phyloP scores from a whole-genome alignment of 2,888 invertebrate genomes.

The Nowickia ferox region DNA sequence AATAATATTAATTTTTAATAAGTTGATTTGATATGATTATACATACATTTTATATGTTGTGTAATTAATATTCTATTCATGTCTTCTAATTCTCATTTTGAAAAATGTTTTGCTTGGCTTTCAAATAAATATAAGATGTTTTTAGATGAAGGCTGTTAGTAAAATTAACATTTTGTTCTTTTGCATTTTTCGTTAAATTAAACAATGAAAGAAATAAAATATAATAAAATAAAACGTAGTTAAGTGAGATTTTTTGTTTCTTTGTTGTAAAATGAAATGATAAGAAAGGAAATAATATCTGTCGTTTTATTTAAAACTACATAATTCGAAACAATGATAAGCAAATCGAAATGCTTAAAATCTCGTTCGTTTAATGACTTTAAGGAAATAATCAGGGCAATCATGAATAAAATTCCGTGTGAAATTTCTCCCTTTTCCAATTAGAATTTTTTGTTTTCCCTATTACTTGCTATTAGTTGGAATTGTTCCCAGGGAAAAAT shows the following conservation, averaged over 20 bases:
- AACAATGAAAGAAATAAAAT: slow-evolving; percentile 15
- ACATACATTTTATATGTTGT: slow-evolving; percentile 38
- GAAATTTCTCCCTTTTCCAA: too few species aligned
- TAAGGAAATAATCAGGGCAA: too few species aligned
- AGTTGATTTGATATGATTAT: slow-evolving; percentile 38
- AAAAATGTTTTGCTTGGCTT: slow-evolving; percentile 45
- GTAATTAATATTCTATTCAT: slow-evolving; percentile 67
- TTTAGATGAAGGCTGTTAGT: slow-evolving; percentile 22
- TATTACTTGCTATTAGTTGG: too few species aligned
- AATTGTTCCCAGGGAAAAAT: too few species aligned
- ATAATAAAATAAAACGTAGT: slow-evolving; percentile 31
- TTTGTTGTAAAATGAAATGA: slow-evolving; percentile 9
- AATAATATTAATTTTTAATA: slow-evolving; percentile 52
- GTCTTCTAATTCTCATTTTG: slow-evolving; percentile 70
- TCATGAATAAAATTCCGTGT: too few species aligned
- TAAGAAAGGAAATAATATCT: slow-evolving; percentile 7
- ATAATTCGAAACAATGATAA: slow-evolving; percentile 9
- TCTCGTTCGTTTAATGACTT: slow-evolving; percentile 31
- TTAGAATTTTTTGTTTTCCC: too few species aligned
- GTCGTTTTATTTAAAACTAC: slow-evolving; percentile 4
- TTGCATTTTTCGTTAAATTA: slow-evolving; percentile 14
- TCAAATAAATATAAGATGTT: slow-evolving; percentile 46
- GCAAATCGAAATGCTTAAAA: background rate
- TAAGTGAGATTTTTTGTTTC: background rate
- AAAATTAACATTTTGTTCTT: slow-evolving; percentile 30